These are phyloP conservation scores for Neosilurus hyrtlii DNA, from an alignment of 2,797 vertebrate species.

Conservation along the genomic window DNA sequence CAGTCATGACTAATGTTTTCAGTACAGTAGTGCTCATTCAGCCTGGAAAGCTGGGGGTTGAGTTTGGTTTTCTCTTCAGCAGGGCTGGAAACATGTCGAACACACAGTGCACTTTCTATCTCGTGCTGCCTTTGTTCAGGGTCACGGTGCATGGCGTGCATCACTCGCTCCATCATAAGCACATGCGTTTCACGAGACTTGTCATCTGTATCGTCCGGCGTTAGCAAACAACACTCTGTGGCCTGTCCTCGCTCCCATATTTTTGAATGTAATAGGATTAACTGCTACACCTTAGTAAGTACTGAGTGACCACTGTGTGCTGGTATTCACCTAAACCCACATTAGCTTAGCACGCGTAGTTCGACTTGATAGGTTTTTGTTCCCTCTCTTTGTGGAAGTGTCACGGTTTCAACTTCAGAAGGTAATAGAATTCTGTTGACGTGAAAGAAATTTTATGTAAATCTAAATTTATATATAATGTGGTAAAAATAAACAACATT, in stretches of 20 bases:
- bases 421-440: neutral
- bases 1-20: constrained; percentile 5
- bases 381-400: neutral
- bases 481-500: too few relatives aligned
- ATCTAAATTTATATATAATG: too few relatives aligned
- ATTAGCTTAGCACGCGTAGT: neutral
- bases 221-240: constrained; percentile 43
- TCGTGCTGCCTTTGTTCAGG: constrained; percentile 61
- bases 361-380: too few relatives aligned
- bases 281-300: constrained; percentile 66
- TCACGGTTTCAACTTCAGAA: neutral
- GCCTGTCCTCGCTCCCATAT: constrained; percentile 52
- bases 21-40: constrained; percentile 30
- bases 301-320: constrained; percentile 23
- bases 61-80: constrained; percentile 23
- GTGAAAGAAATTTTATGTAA: neutral
- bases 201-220: constrained; percentile 69
- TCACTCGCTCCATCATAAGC: constrained; percentile 48
- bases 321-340: neutral
- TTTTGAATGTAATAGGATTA: constrained; percentile 75
- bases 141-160: constrained; percentile 16
- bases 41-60: neutral
- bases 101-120: constrained; percentile 66
- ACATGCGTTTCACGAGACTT: constrained; percentile 57
- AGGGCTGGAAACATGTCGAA: constrained; percentile 69